Evolutionary conservation across 2,113 vertebrate genomes (phyloP).

Genomic region (Arizona elegans): DNA sequence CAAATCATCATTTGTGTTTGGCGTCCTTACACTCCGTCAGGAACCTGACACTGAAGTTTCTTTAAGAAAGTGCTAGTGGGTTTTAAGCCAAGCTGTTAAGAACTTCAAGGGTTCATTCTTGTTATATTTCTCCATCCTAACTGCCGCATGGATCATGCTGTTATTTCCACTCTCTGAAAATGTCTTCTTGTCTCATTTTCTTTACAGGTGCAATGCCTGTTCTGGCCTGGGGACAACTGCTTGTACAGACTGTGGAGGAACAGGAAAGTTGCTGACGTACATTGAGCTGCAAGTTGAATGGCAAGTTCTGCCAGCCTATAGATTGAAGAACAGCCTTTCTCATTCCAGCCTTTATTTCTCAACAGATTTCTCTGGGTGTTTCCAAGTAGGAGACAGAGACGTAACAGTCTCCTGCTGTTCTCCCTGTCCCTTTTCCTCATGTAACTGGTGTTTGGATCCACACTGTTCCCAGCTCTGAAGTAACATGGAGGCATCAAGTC

Average conservation of each 20-base stretch:
- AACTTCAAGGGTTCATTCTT: background rate
- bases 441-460: background rate
- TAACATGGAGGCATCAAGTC: background rate
- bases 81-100: background rate
- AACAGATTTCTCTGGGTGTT: background rate
- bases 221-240: constrained; percentile 47
- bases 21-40: too few relatives aligned
- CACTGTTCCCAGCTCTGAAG: background rate
- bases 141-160: too few relatives aligned
- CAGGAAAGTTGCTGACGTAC: constrained; percentile 68
- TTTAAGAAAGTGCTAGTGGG: background rate
- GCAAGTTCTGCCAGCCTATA: constrained; percentile 32
- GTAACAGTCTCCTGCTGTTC: background rate
- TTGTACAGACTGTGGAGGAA: constrained; percentile 61
- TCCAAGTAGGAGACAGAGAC: background rate
- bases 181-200: background rate
- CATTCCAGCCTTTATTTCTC: background rate
- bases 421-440: background rate
- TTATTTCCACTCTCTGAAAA: rapidly evolving
- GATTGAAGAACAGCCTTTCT: background rate
- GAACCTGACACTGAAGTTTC: background rate
- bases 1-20: too few relatives aligned
- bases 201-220: constrained; percentile 62
- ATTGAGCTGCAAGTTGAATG: constrained; percentile 71
- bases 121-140: background rate